A percentile compares a stretch with the other conserved stretches of the same genome.
phyloP scores from a whole-genome alignment of 2,888 invertebrate species.

The Ellobium chinense region DNA sequence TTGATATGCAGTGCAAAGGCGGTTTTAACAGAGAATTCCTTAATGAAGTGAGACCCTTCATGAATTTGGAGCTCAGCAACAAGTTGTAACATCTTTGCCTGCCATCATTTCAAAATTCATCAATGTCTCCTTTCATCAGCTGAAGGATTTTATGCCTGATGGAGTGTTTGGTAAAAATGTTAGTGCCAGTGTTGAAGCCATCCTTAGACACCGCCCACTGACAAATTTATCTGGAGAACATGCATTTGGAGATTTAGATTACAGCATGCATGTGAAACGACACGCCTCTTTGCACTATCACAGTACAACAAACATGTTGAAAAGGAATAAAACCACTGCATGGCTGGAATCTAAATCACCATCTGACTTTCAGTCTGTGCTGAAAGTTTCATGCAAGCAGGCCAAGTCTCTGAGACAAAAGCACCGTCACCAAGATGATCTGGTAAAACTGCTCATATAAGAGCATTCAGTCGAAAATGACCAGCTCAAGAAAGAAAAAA shows the following conservation, averaged over 20 bases:
- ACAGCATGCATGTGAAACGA: neutral
- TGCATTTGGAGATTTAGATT: slow-evolving; percentile 9
- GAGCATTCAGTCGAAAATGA: neutral
- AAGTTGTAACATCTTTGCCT: neutral
- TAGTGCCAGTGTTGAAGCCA: neutral
- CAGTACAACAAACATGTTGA: neutral
- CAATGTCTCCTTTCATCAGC: neutral
- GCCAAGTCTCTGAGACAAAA: neutral
- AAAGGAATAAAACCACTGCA: neutral
- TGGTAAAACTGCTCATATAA: neutral
- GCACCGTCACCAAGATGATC: neutral
- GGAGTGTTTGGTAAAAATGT: neutral
- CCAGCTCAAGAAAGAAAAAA: neutral
- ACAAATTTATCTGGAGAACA: slow-evolving; percentile 1
- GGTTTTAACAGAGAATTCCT: neutral
- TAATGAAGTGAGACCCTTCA: neutral
- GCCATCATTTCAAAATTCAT: neutral
- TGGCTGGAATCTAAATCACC: neutral
- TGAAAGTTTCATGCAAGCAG: neutral
- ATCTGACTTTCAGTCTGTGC: neutral
- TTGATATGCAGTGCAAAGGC: neutral
- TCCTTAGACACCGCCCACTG: neutral
- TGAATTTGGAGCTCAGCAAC: neutral
- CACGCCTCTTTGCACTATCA: neutral
- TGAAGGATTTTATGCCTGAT: slow-evolving; percentile 1